A percentile compares a stretch with the other conserved stretches of the same genome.
Conservation (phyloP, 2,797 vertebrate species). For the Intellagama lesueurii region DNA sequence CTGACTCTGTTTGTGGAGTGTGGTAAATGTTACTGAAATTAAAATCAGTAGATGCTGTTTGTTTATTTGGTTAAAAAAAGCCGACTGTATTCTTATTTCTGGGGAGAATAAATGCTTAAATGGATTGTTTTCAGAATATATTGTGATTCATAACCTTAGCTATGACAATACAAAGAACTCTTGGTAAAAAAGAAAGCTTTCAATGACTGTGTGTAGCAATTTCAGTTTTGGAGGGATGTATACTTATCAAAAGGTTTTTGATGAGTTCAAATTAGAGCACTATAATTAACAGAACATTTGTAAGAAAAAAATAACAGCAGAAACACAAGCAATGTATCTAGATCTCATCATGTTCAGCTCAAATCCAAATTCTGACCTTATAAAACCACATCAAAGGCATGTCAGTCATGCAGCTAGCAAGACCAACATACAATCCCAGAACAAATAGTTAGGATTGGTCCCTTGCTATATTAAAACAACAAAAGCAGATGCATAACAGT, state of each 20-base stretch:
- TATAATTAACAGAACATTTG: background rate
- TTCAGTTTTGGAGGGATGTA: background rate
- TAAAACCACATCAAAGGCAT: background rate
- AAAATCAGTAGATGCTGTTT: background rate
- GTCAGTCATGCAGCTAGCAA: background rate
- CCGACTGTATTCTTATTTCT: background rate
- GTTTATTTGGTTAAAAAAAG: background rate
- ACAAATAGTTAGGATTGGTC: background rate
- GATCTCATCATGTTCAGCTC: background rate
- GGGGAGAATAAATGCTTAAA: background rate
- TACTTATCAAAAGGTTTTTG: background rate
- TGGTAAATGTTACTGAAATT: background rate
- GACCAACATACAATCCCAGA: no score
- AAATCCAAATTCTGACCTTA: background rate
- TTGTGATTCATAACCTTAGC: background rate
- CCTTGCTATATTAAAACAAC: background rate
- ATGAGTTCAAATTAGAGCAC: background rate
- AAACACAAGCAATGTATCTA: background rate
- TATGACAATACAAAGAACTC: background rate
- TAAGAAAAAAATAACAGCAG: background rate
- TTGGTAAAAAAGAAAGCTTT: conserved; percentile 9
- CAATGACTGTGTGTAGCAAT: background rate
- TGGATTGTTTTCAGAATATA: background rate
- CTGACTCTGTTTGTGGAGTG: background rate
- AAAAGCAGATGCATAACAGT: background rate